Percentiles rank a stretch among this genome's conserved stretches.
Conservation (phyloP, 1,140 invertebrate species). For the Dendrolimus kikuchii region DNA sequence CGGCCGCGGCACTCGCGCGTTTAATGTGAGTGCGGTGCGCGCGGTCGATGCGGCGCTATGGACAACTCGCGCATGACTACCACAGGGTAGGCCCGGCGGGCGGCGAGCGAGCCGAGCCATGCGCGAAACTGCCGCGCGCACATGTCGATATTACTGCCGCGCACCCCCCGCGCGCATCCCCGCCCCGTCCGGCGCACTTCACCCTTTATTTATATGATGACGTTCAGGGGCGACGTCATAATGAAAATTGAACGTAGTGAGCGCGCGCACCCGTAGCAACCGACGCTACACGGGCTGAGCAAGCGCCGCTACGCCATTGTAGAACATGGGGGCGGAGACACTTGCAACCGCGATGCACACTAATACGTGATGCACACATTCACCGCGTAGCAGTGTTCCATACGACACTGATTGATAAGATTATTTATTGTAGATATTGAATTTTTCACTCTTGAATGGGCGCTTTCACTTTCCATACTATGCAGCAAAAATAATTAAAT, state of each 20-base stretch:
- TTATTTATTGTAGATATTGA: too few species aligned
- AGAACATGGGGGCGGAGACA: too few species aligned
- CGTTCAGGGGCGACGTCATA: conserved; percentile 47
- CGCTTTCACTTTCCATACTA: too few species aligned
- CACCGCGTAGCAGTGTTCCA: too few species aligned
- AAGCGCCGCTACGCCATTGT: too few species aligned
- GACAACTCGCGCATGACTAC: conserved; percentile 53
- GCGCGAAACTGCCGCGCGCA: conserved; percentile 33
- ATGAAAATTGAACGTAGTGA: conserved; percentile 15
- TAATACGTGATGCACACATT: too few species aligned
- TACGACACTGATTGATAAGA: too few species aligned
- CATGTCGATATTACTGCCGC: conserved; percentile 44
- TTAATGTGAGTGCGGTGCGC: conserved; percentile 36
- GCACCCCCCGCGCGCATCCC: conserved; percentile 19
- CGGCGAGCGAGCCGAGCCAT: conserved; percentile 18
- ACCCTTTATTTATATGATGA: conserved; percentile 49
- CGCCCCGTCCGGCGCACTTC: conserved; percentile 32
- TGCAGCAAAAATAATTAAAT: too few species aligned
- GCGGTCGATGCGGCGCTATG: conserved; percentile 48
- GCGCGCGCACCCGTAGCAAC: too few species aligned
- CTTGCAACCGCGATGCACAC: too few species aligned
- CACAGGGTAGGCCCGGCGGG: conserved; percentile 23
- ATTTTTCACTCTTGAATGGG: too few species aligned
- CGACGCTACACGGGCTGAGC: too few species aligned
- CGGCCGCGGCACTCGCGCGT: conserved; percentile 55